Percentiles rank a stretch among this genome's conserved stretches.
Evolutionary conservation across 2,113 vertebrate species (phyloP).

Genomic region (Smithornis capensis): DNA sequence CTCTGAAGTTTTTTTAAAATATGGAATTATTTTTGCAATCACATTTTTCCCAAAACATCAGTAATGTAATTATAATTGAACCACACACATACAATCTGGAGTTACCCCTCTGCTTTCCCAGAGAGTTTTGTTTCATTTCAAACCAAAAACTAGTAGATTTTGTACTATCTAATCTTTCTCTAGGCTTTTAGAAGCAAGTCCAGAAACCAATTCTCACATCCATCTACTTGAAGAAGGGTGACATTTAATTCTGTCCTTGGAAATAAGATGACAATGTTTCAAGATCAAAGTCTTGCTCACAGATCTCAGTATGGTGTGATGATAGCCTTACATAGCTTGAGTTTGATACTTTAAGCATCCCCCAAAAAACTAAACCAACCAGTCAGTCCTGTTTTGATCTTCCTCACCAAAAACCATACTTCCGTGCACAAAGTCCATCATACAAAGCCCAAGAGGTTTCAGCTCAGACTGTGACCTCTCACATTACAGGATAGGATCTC

Average conservation of each 20-base stretch:
- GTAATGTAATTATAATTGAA: background rate
- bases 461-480: background rate
- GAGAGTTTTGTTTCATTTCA: background rate
- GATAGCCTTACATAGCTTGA: fast-evolving
- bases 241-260: background rate
- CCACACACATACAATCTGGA: background rate
- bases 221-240: background rate
- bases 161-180: background rate
- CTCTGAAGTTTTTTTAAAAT: background rate
- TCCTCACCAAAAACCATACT: background rate
- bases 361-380: too few species aligned
- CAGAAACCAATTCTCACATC: background rate
- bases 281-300: background rate
- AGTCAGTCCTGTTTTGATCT: background rate
- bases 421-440: background rate
- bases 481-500: fast-evolving
- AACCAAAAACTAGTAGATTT: background rate
- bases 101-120: background rate
- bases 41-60: background rate
- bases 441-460: background rate
- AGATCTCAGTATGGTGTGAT: background rate
- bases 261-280: background rate
- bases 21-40: background rate
- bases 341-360: background rate
- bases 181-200: background rate